phyloP scores from a whole-genome alignment of 2,113 vertebrate species.

The Bubo bubo region DNA sequence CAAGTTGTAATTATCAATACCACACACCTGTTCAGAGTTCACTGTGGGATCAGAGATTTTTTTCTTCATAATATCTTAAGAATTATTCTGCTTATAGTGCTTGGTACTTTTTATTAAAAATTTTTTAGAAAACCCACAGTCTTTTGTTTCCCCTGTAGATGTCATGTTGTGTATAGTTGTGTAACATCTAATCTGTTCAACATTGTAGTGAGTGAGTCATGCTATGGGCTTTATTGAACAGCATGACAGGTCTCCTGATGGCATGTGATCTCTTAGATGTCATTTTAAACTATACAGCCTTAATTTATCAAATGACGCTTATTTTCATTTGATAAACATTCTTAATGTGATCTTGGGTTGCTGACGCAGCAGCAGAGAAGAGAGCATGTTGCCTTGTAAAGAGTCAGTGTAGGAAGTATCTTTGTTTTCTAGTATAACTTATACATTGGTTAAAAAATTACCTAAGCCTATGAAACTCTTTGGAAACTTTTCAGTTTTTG shows the following conservation, averaged over 20 bases:
- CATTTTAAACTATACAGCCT: background rate
- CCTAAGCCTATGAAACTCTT: background rate
- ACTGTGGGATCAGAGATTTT: background rate
- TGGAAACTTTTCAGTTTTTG: background rate
- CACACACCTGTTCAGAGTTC: background rate
- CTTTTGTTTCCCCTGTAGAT: background rate
- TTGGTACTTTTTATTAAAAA: background rate
- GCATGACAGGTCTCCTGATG: background rate
- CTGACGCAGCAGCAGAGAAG: background rate
- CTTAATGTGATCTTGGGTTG: background rate
- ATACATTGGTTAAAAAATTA: background rate
- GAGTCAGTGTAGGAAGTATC: background rate
- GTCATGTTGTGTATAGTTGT: background rate
- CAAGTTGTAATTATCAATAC: background rate
- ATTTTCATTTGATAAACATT: background rate
- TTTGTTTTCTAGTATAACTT: background rate
- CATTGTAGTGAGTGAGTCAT: background rate
- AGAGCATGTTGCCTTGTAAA: background rate
- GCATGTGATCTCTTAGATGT: background rate
- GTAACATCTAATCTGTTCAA: background rate
- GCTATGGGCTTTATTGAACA: background rate
- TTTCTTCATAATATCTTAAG: background rate
- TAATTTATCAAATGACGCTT: background rate
- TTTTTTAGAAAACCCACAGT: too few relatives aligned
- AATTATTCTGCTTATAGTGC: background rate